Conservation (phyloP, 2,113 vertebrate species). For the Copsychus sechellarum region DNA sequence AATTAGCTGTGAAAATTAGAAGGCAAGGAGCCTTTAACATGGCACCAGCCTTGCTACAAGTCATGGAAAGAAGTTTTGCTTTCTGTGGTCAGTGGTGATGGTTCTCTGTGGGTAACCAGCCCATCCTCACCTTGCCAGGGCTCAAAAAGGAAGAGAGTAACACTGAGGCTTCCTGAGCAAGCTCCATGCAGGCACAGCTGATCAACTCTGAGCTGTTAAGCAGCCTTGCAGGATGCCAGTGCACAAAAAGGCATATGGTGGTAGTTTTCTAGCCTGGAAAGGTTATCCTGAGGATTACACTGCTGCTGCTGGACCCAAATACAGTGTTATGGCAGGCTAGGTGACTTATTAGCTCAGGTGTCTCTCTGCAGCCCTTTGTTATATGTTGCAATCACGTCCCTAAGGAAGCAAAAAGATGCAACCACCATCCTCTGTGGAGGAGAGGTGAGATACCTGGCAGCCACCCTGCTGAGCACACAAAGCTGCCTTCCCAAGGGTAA, state of each 20-base stretch:
- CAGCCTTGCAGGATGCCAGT: neutral
- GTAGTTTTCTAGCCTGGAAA: neutral
- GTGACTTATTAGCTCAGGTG: neutral
- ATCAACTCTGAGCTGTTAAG: neutral
- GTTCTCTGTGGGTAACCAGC: neutral
- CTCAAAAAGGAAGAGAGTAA: neutral
- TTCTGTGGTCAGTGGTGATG: neutral
- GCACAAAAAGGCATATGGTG: neutral
- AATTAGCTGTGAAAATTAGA: neutral
- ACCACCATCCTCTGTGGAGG: neutral
- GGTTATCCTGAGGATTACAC: neutral
- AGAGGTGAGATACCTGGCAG: neutral
- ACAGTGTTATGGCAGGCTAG: no score
- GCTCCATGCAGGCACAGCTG: neutral
- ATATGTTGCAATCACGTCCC: neutral
- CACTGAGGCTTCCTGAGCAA: neutral
- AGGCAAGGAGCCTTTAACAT: neutral
- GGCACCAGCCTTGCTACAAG: neutral
- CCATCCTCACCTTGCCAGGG: neutral
- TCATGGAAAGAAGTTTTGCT: neutral
- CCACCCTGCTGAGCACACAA: neutral
- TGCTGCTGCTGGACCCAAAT: neutral
- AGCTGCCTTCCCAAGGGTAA: neutral
- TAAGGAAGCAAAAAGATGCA: neutral
- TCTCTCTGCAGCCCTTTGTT: neutral